Evolutionary conservation across 2,888 invertebrate species (phyloP).

Genomic region (Nemurella pictetii): DNA sequence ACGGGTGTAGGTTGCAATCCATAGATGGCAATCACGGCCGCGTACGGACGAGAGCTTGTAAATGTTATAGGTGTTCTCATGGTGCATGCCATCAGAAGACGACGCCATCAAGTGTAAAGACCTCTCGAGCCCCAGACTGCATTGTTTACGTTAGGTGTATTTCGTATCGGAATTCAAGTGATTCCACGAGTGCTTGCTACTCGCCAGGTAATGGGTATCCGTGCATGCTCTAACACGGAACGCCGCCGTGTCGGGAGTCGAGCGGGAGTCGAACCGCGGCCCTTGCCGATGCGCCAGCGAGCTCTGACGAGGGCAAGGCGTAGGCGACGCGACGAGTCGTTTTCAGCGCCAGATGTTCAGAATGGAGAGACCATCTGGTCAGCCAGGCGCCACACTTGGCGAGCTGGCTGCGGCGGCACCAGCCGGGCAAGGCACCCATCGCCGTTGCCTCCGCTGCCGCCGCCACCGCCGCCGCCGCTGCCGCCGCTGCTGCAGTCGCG

Average conservation of each 20-base stretch:
- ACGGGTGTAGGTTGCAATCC: background rate
- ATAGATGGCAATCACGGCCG: background rate
- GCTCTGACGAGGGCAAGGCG: background rate
- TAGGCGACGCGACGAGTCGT: background rate
- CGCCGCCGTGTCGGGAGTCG: background rate
- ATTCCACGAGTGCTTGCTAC: background rate
- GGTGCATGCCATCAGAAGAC: background rate
- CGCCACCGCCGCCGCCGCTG: no score
- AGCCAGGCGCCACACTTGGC: conserved; percentile 12
- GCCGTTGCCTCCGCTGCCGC: no score
- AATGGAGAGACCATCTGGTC: conserved; percentile 18
- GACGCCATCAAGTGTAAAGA: background rate
- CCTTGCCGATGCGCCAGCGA: background rate
- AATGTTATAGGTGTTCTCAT: background rate
- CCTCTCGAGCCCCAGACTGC: background rate
- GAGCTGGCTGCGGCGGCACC: background rate
- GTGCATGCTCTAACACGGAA: no score
- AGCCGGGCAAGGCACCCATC: background rate
- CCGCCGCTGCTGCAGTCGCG: background rate
- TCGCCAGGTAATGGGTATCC: no score
- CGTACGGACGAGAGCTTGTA: background rate
- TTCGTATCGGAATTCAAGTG: background rate
- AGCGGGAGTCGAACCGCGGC: background rate
- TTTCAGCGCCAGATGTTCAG: conserved; percentile 18
- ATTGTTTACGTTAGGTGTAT: conserved; percentile 5